Evolutionary conservation across 2,888 invertebrate species (phyloP), one percentile per base, ranked within the genome.

Genomic region (Theretra japonica): DNA sequence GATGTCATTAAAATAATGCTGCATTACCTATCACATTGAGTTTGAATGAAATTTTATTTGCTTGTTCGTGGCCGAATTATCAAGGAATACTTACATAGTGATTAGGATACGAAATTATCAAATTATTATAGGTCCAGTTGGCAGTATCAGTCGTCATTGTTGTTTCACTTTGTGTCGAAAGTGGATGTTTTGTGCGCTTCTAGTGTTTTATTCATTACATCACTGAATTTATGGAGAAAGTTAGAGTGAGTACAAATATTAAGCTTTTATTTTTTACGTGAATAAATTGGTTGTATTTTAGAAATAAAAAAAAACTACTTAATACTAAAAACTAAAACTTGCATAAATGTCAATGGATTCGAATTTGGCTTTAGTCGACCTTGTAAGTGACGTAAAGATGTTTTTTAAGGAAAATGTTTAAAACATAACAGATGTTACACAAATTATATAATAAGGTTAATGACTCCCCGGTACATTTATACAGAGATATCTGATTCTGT

Each of bases 101-200:
- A 90, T 90, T 90, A 88, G 75, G 83, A 84, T 84, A 86, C 82
- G 73, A 80, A 82, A 83, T 86, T 82, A 90, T 87, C 85, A 81
- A 83, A 84, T 86, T 81, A 84, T 78, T 80, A 77, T 78, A 80
- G 80, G 82, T 79, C 76, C 78, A 77, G 78, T 75, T 76, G 79
- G 75, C 78, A 79, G 82, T 82, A 83, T 83, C 80, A 76, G 80
- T 83, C 79, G 80, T 82, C 86, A 85, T 83, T 87, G 79, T 80
- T 79, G 80, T 85, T 88, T 83, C 82, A 82, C 85, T 88, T 86
- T 81, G 84, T 86, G 83, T 80, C 86, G 80, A 79, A 79, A 85
- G 86, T 86, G 84, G 82, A 77, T 82, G 86, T 78, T 80, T 80
- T 83, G 80, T 78, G 80, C 82, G 79, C 69, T 78, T 75, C 71